Percentiles rank a stretch among this genome's conserved stretches.
Conservation (phyloP, 2,797 vertebrate genomes). For the Enteromius trimaculatus region DNA sequence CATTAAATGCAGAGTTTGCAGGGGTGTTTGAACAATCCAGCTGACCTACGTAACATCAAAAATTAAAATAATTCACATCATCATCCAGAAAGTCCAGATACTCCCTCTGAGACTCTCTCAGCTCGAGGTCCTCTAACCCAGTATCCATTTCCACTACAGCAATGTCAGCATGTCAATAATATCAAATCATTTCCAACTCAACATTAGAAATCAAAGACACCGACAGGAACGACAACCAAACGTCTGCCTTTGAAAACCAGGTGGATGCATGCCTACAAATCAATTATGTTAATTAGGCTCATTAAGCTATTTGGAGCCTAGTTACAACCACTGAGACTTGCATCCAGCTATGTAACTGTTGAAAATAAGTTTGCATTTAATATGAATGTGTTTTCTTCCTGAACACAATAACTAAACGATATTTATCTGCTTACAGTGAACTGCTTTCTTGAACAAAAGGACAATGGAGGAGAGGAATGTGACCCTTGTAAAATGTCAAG, state of each 20-base stretch:
- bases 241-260: not conserved
- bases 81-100: slow-evolving; percentile 76
- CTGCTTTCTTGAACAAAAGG: not conserved
- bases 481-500: not conserved
- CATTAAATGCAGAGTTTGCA: not conserved
- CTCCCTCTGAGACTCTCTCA: slow-evolving; percentile 71
- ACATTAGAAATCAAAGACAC: not conserved
- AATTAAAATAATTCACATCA: slow-evolving; percentile 60
- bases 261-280: not conserved
- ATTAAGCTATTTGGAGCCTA: slow-evolving; percentile 7
- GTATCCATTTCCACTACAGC: slow-evolving; percentile 56
- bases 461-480: not conserved
- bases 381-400: not conserved
- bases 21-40: not conserved
- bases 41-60: not conserved
- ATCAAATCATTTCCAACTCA: not conserved
- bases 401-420: not conserved
- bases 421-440: not conserved
- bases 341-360: not conserved
- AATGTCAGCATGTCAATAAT: not conserved
- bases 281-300: slow-evolving; percentile 35
- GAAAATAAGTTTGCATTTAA: not conserved
- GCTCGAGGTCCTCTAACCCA: slow-evolving; percentile 69
- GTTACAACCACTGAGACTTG: not conserved
- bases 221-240: not conserved